These are phyloP conservation scores for Euzetes globulus DNA, from an alignment of 2,888 invertebrate species.

Conservation along the genomic window DNA sequence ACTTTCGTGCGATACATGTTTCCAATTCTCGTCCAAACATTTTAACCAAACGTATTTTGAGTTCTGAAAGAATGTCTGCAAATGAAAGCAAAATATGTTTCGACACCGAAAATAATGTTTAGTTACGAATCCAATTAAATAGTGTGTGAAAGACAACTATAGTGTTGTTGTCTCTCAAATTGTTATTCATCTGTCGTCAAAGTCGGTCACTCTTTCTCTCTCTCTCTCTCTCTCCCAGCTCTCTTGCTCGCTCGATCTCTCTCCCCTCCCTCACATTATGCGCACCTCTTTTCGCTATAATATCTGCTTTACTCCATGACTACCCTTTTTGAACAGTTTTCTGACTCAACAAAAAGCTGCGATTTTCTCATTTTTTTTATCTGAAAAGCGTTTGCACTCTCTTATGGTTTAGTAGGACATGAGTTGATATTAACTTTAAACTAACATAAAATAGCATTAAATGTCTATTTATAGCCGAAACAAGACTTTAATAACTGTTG, in stretches of 20 bases:
- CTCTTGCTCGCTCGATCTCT: background rate
- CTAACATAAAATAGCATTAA: constrained; percentile 2
- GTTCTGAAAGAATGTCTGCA: no score
- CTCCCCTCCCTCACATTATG: background rate
- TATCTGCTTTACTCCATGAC: background rate
- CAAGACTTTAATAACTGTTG: background rate
- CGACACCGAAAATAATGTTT: no score
- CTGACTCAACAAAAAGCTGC: no score
- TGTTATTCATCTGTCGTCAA: no score
- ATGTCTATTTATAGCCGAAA: background rate
- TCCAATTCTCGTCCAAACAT: no score
- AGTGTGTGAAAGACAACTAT: no score
- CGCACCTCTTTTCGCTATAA: background rate
- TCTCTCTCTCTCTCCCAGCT: background rate
- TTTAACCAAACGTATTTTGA: no score
- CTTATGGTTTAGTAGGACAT: constrained; percentile 2
- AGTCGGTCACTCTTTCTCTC: no score
- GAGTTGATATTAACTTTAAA: constrained; percentile 7
- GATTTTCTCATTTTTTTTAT: background rate
- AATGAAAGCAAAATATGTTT: no score
- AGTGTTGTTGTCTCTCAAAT: no score
- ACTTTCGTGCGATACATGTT: no score
- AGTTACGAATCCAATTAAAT: no score
- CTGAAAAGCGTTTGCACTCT: background rate
- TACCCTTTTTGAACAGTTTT: background rate